Evolutionary conservation across 92 coral and sea anemone species (phyloP), one percentile per base, ranked within the genome.

Genomic region (Porites lobata): DNA sequence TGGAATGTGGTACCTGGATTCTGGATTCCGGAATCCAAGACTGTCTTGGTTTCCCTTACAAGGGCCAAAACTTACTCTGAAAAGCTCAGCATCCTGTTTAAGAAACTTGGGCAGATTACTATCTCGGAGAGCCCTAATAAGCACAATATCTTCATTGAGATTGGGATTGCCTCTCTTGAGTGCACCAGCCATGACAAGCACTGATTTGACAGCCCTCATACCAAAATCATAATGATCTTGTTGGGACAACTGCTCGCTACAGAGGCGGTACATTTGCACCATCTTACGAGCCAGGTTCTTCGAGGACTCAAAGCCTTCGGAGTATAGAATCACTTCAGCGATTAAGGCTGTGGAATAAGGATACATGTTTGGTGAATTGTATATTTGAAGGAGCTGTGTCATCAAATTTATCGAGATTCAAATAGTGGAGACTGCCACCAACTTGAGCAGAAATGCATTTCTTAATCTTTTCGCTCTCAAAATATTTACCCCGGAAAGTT

Each of bases 141-240:
- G 76, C 82, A 98, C 99, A 21, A 98, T 95, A 77, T 98, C 99
- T 74, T 98, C 99, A 82, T 87, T 93, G 78, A 98, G 93, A 65
- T 92, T 90, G 1, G 99, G 99, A 88, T 98, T 95, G n/a, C 99
- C 98, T 78, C 99, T 92, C 83, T 98, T 98, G 54, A 98, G 92
- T 21, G 99, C 99, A 10, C 99, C 99, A 50, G 99, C 99, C 99
- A 98, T 98, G 19, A 98, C 99, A 75, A 98, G 90, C 50, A 98
- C 99, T 56, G 99, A 98, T 87, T 98, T 98, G 68, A 98, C 99
- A 29, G 99, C 99, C 82, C 99, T 89, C 99, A 98, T 98, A 80
- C 99, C 99, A 77, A 98, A 98, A 78, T 98, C 99, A 83, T 98
- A 98, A 78, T 98, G 99, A 75, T 98, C 99, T 74, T 98, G 99